Evolutionary conservation across 2,888 invertebrate genomes (phyloP), one percentile per base, ranked within the genome.

Genomic region (Prosopocoilus inquinatus): DNA sequence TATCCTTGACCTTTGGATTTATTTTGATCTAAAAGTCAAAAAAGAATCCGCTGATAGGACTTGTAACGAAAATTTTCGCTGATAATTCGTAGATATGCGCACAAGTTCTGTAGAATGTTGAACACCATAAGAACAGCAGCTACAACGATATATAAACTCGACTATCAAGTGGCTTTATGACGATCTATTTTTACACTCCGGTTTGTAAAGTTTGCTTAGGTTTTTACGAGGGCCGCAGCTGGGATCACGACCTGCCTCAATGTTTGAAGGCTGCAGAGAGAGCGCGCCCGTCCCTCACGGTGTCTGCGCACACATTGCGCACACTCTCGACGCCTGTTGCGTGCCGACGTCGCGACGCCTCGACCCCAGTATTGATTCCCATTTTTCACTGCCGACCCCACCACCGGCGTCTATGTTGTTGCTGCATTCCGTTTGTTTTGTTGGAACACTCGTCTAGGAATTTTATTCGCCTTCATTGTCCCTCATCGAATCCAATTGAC

Each of bases 341-440:
- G 68, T 71, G 72, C 59, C 66, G 67, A 68, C 72, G 72, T 67
- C 71, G 69, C 64, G 72, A 73, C 73, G 73, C 70, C 72, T 66
- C 59, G 61, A 61, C 65, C 62, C 61, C 55, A 64, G 67, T 71
- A 72, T 72, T 69, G 72, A 72, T 72, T 71, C 60, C 53, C 57
- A 57, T 59, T 65, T 64, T 66, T 60, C 39, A 56, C 36, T 43
- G 44, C 47, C 54, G 35, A 45, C 54, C 49, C 45, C 44, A 48
- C 53, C 36, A 46, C 46, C 28, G 13, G 9, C 51, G 50, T 58
- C 55, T 59, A 53, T 47, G 47, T 47, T 51, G 54, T 51, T 45
- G 11, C 39, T 39, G 39, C 52, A 52, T 57, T 57, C 41, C 16
- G 41, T 41, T 41, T 41, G 41, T 41, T 47, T 47, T 47, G 47